phyloP scores from a whole-genome alignment of 2,888 invertebrate species.

The Trichacis sp. region DNA sequence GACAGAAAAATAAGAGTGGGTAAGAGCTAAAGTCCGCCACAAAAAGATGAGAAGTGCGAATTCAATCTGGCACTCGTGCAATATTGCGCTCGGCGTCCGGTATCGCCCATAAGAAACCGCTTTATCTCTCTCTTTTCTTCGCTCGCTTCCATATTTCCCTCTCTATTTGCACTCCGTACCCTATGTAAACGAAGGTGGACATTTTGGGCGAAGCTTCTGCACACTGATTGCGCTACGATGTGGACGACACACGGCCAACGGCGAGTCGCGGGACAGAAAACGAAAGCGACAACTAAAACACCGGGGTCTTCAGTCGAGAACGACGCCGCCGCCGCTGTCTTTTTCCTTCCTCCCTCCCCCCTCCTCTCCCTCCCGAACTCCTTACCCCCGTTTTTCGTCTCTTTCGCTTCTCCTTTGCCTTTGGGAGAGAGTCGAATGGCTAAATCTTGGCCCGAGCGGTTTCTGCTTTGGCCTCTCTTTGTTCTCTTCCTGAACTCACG shows the following conservation, averaged over 20 bases:
- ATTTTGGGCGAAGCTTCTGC: too few relatives aligned
- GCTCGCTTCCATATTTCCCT: too few relatives aligned
- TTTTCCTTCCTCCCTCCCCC: too few relatives aligned
- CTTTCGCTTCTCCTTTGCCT: background rate
- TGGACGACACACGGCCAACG: too few relatives aligned
- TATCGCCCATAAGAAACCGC: background rate
- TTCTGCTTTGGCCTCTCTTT: conserved; percentile 36
- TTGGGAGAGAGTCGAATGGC: conserved; percentile 17
- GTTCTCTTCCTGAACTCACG: conserved; percentile 45
- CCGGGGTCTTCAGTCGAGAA: background rate
- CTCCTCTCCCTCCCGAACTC: too few relatives aligned
- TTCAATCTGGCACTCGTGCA: conserved; percentile 39
- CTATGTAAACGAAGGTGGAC: too few relatives aligned
- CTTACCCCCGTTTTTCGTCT: too few relatives aligned
- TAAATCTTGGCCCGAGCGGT: conserved; percentile 31
- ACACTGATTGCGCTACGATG: too few relatives aligned
- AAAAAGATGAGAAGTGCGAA: conserved; percentile 35
- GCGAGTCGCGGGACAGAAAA: too few relatives aligned
- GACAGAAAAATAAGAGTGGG: background rate
- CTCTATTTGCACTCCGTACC: too few relatives aligned
- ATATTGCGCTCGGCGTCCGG: conserved; percentile 18
- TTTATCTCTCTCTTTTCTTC: too few relatives aligned
- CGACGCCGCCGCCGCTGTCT: conserved; percentile 11
- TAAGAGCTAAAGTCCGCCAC: conserved; percentile 22
- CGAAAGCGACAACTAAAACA: conserved; percentile 7